Base-by-base conservation (phyloP, 2,888 invertebrate species). In the Dusona sp. region DNA sequence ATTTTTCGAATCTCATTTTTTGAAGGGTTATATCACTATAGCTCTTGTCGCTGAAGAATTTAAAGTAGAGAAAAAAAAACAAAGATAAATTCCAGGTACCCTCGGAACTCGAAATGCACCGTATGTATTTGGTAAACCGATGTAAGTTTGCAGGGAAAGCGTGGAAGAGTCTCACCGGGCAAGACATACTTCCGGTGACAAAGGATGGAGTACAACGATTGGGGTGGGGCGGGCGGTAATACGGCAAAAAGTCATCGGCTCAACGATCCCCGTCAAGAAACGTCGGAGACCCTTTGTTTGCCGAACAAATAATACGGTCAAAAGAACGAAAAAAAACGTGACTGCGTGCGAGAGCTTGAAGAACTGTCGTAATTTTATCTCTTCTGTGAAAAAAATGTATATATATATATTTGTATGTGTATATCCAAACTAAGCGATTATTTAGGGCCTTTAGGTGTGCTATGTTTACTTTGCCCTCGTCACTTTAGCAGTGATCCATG, bases 321-420 rank as follows among this genome's bases (percentile, higher is more conserved):
- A 72, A 64, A 54, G 70, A 79, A 86, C 77, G n/a, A 68, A 45
- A 82, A 38, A 48, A 73, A 61, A 38, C 64, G 42, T 65, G 67
- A 73, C 67, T 72, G 70, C 72, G 73, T 72, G 77, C 64, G 54
- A 51, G 45, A 80, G 45, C 73, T 54, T 67, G 36, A 73, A 65
- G 67, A 75, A 65, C 79, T 72, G 68, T 86, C 84, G 79, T 84
- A 72, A 85, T 75, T 86, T 88, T 88, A 88, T 88, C 88, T 84
- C 73, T 87, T 87, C 79, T 80, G 74, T 85, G 87, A 75, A 87
- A 79, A 80, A 84, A 45, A 72, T 67, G 64, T 73, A 38, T 65
- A 84, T 45, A 51, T 77, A 54, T 61, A 61, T 29, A 61, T 29
- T 29, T 61, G 13, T 16, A 29, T 61, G 9, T 61, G 61, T 61